Evolutionary conservation across 2,797 vertebrate genomes (phyloP).

Genomic region (Lepilemur septentrionalis): DNA sequence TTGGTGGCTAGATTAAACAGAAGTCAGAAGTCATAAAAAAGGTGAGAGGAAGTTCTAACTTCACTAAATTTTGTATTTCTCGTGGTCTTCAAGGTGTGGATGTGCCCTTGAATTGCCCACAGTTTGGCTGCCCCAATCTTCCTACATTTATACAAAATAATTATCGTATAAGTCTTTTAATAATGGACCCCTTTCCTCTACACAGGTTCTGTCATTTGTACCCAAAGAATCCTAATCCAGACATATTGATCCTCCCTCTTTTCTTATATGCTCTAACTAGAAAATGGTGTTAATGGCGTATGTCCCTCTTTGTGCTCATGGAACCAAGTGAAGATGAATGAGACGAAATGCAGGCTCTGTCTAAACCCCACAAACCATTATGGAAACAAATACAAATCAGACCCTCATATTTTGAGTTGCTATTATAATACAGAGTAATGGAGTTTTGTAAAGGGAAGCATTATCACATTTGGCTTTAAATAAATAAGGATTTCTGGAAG

Average conservation of each 20-base stretch:
- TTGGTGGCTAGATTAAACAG: neutral
- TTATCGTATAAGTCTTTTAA: neutral
- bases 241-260: neutral
- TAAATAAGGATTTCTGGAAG: conserved; percentile 50
- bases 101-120: neutral
- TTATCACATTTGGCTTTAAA: conserved; percentile 51
- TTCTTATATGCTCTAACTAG: neutral
- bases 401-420: neutral
- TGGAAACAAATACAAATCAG: conserved; percentile 42
- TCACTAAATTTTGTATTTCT: neutral
- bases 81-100: neutral
- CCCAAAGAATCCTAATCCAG: neutral
- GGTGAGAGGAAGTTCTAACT: neutral
- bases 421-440: conserved; percentile 12
- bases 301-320: neutral
- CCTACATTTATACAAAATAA: neutral
- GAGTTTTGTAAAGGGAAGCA: conserved; percentile 23
- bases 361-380: conserved; percentile 35
- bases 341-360: neutral
- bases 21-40: neutral
- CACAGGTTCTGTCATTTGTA: neutral
- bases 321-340: neutral
- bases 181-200: neutral
- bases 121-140: neutral
- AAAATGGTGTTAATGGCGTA: neutral